A percentile compares a stretch with the other conserved stretches of the same genome.
Evolutionary conservation across 2,888 invertebrate genomes (phyloP).

Genomic region (Lasiommata megera): DNA sequence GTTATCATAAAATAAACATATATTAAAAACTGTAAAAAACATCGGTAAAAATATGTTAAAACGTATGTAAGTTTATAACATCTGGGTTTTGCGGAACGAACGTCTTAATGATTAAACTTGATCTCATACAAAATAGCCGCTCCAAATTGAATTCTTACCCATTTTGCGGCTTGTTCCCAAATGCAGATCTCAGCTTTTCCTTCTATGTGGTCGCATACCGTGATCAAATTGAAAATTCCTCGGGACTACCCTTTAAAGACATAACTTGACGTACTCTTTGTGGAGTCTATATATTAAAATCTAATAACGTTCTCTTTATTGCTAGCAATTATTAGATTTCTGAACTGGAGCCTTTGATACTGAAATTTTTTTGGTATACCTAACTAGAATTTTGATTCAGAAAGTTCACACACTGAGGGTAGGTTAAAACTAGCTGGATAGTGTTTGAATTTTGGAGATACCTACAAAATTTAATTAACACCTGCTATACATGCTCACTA

Average conservation of each 20-base stretch:
- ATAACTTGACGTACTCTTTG: constrained; percentile 27
- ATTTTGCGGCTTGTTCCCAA: constrained; percentile 43
- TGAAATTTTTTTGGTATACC: not conserved
- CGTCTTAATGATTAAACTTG: constrained; percentile 19
- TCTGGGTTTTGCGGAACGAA: not conserved
- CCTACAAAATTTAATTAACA: too few species aligned
- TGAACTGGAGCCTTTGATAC: not conserved
- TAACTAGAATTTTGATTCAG: not conserved
- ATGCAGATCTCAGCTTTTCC: constrained; percentile 64
- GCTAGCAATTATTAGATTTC: constrained; percentile 2
- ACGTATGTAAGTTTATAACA: too few species aligned
- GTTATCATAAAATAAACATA: too few species aligned
- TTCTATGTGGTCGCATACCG: constrained; percentile 52
- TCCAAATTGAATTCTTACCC: constrained; percentile 61
- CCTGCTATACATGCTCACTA: too few species aligned
- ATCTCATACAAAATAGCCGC: constrained; percentile 54
- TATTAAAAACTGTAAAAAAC: too few species aligned
- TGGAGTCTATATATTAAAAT: constrained; percentile 26
- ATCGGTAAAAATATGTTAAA: too few species aligned
- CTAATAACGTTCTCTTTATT: constrained; percentile 3
- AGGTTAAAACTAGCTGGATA: too few species aligned
- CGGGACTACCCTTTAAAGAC: constrained; percentile 44
- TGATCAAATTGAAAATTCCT: constrained; percentile 70
- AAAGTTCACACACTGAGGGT: not conserved
- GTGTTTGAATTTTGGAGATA: too few species aligned